phyloP scores from a whole-genome alignment of 2,113 vertebrate species.

The Gobius niger region DNA sequence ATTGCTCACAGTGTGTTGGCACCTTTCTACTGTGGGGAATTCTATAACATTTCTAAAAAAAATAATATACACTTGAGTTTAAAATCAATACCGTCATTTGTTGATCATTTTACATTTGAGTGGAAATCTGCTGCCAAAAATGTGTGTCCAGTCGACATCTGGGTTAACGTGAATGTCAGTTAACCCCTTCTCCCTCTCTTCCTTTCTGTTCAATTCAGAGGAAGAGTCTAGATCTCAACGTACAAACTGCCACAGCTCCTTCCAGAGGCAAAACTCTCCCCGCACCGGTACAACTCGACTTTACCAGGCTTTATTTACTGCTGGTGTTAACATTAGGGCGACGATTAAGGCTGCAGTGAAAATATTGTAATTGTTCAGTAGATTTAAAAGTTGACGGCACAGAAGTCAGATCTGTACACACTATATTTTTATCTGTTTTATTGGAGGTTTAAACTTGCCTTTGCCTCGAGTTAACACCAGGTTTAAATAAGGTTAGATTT shows the following conservation, averaged over 20 bases:
- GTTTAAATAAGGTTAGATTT: conserved; percentile 36
- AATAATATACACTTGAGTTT: not conserved
- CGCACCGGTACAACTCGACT: conserved; percentile 86
- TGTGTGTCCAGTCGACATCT: conserved; percentile 27
- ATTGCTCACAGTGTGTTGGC: not conserved
- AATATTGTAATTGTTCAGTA: not conserved
- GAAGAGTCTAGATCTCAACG: conserved; percentile 90
- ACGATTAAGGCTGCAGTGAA: not conserved
- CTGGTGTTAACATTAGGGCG: conserved; percentile 44
- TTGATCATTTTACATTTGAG: not conserved
- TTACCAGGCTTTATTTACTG: conserved; percentile 58
- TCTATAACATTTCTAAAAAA: not conserved
- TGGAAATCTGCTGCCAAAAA: not conserved
- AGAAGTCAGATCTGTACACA: too few relatives aligned
- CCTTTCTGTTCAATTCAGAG: conserved; percentile 85
- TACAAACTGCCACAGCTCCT: conserved; percentile 82
- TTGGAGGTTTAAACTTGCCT: conserved; percentile 6
- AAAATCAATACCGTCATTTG: not conserved
- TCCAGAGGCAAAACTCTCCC: conserved; percentile 96
- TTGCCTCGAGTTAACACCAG: conserved; percentile 44
- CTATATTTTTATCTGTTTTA: too few relatives aligned
- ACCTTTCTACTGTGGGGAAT: not conserved
- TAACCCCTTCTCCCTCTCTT: conserved; percentile 64
- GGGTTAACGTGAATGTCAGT: conserved; percentile 53
- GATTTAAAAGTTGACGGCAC: too few relatives aligned